Percentiles rank a stretch among this genome's conserved stretches.
Evolutionary conservation across 2,888 invertebrate genomes (phyloP).

Genomic region (Lysandra coridon): DNA sequence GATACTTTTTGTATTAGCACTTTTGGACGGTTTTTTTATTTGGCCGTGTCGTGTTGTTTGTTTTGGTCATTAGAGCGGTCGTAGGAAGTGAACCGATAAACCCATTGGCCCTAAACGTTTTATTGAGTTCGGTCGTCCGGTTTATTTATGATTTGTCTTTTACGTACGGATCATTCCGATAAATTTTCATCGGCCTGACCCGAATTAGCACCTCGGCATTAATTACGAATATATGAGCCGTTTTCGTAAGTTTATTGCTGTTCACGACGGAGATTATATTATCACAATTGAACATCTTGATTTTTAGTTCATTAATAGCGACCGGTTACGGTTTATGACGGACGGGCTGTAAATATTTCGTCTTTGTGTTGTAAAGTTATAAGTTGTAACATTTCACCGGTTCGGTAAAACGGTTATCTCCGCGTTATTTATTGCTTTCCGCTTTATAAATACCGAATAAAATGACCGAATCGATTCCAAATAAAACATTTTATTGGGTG

Average conservation of each 20-base stretch:
- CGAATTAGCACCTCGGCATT: conserved; percentile 58
- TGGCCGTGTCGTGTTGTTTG: conserved; percentile 77
- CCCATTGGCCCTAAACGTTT: conserved; percentile 77
- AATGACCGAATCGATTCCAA: conserved; percentile 25
- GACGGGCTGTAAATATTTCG: conserved; percentile 58
- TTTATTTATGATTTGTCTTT: conserved; percentile 49
- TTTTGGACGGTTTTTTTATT: conserved; percentile 68
- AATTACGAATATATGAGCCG: conserved; percentile 37
- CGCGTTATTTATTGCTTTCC: conserved; percentile 43
- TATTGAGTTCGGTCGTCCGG: conserved; percentile 77
- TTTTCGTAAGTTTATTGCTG: conserved; percentile 65
- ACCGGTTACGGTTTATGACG: conserved; percentile 70
- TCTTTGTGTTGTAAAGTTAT: conserved; percentile 35
- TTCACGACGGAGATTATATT: conserved; percentile 47
- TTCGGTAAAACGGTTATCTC: conserved; percentile 45
- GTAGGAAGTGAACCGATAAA: conserved; percentile 79
- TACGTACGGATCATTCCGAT: conserved; percentile 33
- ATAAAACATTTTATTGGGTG: conserved; percentile 28
- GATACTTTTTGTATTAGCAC: conserved; percentile 77
- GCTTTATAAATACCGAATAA: conserved; percentile 34
- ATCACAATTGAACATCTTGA: conserved; percentile 51
- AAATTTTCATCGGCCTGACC: conserved; percentile 32
- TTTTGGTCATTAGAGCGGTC: conserved; percentile 76
- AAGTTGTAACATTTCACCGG: conserved; percentile 44
- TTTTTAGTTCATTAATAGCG: conserved; percentile 49